Percentiles rank a stretch among this genome's conserved stretches.
Conservation (phyloP, 1,140 invertebrate genomes). For the Orussus abietinus region DNA sequence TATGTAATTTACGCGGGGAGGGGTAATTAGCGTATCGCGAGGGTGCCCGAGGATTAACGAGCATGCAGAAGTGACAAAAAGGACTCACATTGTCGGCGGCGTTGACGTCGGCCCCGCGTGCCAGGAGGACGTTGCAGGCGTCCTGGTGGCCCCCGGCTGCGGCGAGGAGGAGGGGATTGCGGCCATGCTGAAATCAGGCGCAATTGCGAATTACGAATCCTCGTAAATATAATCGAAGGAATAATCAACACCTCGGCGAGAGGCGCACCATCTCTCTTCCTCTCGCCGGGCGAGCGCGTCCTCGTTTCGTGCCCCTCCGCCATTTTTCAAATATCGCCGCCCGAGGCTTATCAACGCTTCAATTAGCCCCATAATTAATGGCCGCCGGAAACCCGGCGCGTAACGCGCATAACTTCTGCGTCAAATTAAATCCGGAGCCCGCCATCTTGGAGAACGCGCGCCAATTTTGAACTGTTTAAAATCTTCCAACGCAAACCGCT, state of each 20-base stretch:
- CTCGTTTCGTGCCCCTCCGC: neutral
- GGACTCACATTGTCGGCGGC: conserved; percentile 36
- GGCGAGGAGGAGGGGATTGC: conserved; percentile 30
- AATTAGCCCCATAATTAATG: conserved; percentile 23
- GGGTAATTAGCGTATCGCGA: too few species aligned
- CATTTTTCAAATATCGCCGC: conserved; percentile 1
- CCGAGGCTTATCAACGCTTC: neutral
- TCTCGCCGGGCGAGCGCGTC: too few species aligned
- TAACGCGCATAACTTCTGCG: conserved; percentile 12
- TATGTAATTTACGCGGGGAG: too few species aligned
- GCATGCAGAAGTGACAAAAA: neutral
- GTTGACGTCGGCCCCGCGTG: conserved; percentile 33
- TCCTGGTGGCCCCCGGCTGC: conserved; percentile 34
- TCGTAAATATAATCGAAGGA: too few species aligned
- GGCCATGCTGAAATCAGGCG: conserved; percentile 36
- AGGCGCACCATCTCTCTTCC: too few species aligned
- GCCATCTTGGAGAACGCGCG: too few species aligned
- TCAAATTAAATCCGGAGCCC: conserved; percentile 14
- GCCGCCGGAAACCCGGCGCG: conserved; percentile 11
- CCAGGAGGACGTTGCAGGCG: conserved; percentile 31
- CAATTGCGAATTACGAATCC: too few species aligned
- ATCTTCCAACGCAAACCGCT: too few species aligned
- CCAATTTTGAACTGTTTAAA: too few species aligned
- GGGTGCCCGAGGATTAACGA: too few species aligned
- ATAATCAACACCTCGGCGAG: too few species aligned